These are phyloP conservation scores for Apaloderma vittatum DNA, from an alignment of 2,113 vertebrate species.

Conservation along the genomic window DNA sequence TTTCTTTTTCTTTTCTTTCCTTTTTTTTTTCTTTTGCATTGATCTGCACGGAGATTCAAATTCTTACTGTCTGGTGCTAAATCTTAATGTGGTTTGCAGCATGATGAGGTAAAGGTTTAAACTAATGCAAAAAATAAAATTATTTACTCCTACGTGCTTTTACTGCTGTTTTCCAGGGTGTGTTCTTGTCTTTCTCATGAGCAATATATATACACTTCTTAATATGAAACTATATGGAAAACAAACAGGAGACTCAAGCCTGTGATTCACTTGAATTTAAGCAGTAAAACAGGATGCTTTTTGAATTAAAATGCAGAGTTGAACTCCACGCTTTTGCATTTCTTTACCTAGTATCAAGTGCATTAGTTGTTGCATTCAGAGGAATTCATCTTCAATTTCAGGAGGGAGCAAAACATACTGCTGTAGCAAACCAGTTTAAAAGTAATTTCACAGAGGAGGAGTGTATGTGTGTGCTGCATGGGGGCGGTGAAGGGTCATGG, in stretches of 20 bases:
- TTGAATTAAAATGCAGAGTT: neutral
- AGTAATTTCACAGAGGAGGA: neutral
- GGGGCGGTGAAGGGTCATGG: neutral
- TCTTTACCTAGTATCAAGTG: neutral
- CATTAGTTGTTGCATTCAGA: neutral
- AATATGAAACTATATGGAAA: neutral
- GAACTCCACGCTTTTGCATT: neutral
- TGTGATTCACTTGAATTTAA: neutral
- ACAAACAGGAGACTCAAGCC: neutral
- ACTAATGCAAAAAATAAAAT: neutral
- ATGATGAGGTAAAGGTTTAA: neutral
- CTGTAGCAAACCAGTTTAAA: neutral
- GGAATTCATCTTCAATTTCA: neutral
- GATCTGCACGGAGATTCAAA: neutral
- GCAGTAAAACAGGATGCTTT: conserved; percentile 24
- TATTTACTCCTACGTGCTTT: neutral
- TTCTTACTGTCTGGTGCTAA: neutral
- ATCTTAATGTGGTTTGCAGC: neutral
- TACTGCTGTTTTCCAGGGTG: neutral
- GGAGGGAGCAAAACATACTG: neutral
- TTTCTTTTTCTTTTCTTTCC: too few species aligned
- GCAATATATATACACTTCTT: neutral
- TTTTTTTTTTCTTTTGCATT: neutral
- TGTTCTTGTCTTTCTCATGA: neutral
- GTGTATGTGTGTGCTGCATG: neutral